Percentiles rank a stretch among this genome's conserved stretches.
These are phyloP conservation scores for Synanthedon myopaeformis DNA, from an alignment of 2,888 invertebrate genomes.

Conservation along the genomic window DNA sequence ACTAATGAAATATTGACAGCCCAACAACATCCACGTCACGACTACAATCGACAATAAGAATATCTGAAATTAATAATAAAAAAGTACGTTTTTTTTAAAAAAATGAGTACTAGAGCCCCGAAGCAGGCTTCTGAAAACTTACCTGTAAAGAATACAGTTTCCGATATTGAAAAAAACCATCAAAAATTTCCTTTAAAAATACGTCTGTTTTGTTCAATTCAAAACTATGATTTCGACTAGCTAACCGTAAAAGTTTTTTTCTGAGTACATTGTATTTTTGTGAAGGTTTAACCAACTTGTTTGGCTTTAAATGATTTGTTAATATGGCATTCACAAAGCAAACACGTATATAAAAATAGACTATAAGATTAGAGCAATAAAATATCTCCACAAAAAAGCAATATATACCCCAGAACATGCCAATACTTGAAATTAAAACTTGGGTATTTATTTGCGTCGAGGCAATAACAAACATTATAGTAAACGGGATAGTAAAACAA, in stretches of 20 bases:
- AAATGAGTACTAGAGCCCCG: too few species aligned
- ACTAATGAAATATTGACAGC: background rate
- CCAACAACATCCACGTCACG: background rate
- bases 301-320: background rate
- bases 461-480: background rate
- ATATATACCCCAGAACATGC: background rate
- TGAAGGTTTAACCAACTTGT: background rate
- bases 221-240: background rate
- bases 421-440: background rate
- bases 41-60: background rate
- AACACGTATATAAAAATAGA: constrained; percentile 28
- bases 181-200: constrained; percentile 19
- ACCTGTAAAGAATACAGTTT: constrained; percentile 18
- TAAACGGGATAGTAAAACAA: background rate
- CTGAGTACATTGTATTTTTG: background rate
- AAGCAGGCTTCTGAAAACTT: background rate
- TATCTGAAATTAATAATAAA: background rate
- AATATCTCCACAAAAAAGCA: background rate
- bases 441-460: background rate
- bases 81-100: background rate
- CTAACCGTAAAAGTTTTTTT: background rate
- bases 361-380: constrained; percentile 16
- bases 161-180: constrained; percentile 15
- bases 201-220: constrained; percentile 12
- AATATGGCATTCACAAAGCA: constrained; percentile 35